These are phyloP conservation scores for Drosophila anomalata DNA, from an alignment of 2,888 invertebrate species.

Conservation along the genomic window DNA sequence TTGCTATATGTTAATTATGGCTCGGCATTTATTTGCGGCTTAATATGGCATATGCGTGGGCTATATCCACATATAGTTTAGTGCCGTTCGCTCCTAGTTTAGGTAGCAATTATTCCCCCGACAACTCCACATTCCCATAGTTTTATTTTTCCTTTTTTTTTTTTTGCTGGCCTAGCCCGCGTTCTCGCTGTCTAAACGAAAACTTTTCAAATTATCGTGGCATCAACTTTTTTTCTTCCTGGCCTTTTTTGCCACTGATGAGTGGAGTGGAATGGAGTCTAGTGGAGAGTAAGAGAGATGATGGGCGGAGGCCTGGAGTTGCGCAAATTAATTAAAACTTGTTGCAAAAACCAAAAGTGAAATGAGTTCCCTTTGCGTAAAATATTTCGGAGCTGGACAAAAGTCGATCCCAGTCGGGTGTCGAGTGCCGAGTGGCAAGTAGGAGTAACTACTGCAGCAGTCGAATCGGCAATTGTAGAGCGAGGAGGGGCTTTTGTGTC, in stretches of 20 bases:
- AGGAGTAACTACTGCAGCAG: slow-evolving; percentile 6
- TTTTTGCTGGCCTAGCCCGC: slow-evolving; percentile 24
- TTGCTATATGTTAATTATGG: slow-evolving; percentile 81
- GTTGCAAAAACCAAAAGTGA: slow-evolving; percentile 59
- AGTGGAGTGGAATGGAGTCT: slow-evolving; percentile 52
- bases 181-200: slow-evolving; percentile 71
- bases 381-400: slow-evolving; percentile 32
- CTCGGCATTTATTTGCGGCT: slow-evolving; percentile 78
- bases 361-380: slow-evolving; percentile 38
- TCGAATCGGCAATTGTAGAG: slow-evolving; percentile 52
- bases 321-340: slow-evolving; percentile 78
- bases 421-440: slow-evolving; percentile 4
- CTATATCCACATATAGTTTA: slow-evolving; percentile 63
- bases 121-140: slow-evolving; percentile 28
- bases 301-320: slow-evolving; percentile 50
- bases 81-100: slow-evolving; percentile 43
- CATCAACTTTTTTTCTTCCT: slow-evolving; percentile 60
- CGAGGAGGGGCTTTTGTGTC: slow-evolving; percentile 62
- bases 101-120: slow-evolving; percentile 43
- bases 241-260: slow-evolving; percentile 19
- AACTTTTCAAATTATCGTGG: slow-evolving; percentile 78
- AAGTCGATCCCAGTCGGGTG: slow-evolving; percentile 7
- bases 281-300: slow-evolving; percentile 19
- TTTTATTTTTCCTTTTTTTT: slow-evolving; percentile 19
- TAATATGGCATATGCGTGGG: slow-evolving; percentile 64